These are phyloP conservation scores for Phyllotis vaccarum DNA, from an alignment of 2,797 vertebrate species.

Conservation along the genomic window DNA sequence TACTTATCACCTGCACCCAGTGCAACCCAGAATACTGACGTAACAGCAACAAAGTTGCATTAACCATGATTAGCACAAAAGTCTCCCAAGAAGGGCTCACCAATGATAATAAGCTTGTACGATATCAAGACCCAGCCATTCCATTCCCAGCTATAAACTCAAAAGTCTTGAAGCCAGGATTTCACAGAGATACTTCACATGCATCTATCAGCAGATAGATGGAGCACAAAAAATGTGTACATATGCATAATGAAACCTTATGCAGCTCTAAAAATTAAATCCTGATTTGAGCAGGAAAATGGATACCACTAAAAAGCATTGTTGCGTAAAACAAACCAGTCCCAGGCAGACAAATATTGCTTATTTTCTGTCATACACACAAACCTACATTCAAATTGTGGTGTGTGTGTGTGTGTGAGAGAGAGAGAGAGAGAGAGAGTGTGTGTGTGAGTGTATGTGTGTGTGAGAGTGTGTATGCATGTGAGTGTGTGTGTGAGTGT, in stretches of 20 bases:
- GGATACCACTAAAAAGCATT: background rate
- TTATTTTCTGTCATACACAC: background rate
- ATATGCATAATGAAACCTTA: background rate
- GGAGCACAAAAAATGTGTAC: background rate
- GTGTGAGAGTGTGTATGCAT: no score
- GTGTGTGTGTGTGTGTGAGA: background rate
- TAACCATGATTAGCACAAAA: background rate
- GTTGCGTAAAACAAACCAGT: background rate
- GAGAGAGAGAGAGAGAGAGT: no score
- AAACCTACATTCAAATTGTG: background rate
- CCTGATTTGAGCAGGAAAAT: background rate
- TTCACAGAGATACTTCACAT: background rate
- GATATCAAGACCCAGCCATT: background rate
- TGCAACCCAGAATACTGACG: background rate
- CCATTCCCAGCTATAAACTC: background rate
- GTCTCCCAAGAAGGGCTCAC: background rate
- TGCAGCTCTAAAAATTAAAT: background rate
- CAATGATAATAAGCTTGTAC: background rate
- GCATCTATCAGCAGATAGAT: background rate
- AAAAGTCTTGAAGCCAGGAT: background rate
- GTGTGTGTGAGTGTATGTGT: no score
- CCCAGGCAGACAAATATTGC: background rate
- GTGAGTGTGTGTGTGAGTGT: background rate
- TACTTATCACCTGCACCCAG: background rate
- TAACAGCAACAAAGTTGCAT: background rate